Conservation (phyloP, 2,888 invertebrate species). For the Buathra laborator region DNA sequence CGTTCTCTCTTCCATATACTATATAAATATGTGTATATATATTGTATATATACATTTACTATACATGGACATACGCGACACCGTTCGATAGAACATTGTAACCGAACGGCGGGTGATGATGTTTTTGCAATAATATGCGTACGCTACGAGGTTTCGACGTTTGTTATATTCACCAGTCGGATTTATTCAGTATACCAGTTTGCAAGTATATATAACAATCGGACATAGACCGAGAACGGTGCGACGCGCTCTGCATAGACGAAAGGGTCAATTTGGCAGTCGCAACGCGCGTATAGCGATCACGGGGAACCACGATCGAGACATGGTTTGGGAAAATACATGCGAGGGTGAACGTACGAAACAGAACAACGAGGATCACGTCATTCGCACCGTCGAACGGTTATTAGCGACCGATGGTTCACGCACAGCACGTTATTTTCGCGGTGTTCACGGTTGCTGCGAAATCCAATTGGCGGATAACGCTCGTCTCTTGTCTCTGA, state of each 20-base stretch:
- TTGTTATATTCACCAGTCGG: conserved; percentile 56
- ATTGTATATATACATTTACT: neutral
- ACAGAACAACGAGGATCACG: conserved; percentile 15
- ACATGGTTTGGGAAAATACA: conserved; percentile 1
- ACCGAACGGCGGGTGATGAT: neutral
- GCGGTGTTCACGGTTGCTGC: neutral
- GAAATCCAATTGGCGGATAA: conserved; percentile 31
- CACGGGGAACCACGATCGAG: conserved; percentile 64
- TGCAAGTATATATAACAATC: conserved; percentile 6
- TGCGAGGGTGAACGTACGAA: neutral
- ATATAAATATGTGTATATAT: neutral
- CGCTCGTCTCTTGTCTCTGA: neutral
- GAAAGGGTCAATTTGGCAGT: conserved; percentile 81
- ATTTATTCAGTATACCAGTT: conserved; percentile 57
- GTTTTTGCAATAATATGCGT: neutral
- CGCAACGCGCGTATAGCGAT: conserved; percentile 77
- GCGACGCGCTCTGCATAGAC: conserved; percentile 65
- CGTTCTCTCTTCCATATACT: neutral
- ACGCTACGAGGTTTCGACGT: neutral
- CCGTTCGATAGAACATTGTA: neutral
- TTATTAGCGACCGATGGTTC: conserved; percentile 46
- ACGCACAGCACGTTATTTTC: conserved; percentile 30
- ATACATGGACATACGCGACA: neutral
- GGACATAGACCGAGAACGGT: conserved; percentile 6
- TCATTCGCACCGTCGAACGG: conserved; percentile 37